phyloP scores from a whole-genome alignment of 2,888 invertebrate species.

The Ethmia dodecea region DNA sequence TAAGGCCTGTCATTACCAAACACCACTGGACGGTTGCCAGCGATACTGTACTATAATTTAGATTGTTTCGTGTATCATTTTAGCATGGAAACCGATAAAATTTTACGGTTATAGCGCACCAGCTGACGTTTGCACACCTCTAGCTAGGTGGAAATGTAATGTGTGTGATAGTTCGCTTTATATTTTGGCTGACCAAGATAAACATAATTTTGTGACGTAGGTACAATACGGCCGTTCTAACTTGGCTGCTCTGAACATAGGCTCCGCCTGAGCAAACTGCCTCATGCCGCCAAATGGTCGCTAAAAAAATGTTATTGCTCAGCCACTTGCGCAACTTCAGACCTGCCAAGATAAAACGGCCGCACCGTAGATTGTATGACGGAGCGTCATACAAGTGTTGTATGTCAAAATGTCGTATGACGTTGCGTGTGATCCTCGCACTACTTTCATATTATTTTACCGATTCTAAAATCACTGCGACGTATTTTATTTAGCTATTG shows the following conservation, averaged over 20 bases:
- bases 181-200: not conserved
- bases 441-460: too few species aligned
- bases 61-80: slow-evolving; percentile 76
- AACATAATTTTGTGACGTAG: not conserved
- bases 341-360: too few species aligned
- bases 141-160: not conserved
- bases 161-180: not conserved
- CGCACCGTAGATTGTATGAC: too few species aligned
- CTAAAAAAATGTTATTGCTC: too few species aligned
- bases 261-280: not conserved
- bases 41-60: slow-evolving; percentile 61
- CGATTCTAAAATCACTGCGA: too few species aligned
- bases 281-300: not conserved
- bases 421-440: too few species aligned
- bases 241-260: not conserved
- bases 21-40: slow-evolving; percentile 60
- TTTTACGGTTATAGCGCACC: slow-evolving; percentile 70
- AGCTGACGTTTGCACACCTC: slow-evolving; percentile 43
- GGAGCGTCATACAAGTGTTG: too few species aligned
- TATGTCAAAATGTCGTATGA: too few species aligned
- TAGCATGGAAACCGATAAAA: slow-evolving; percentile 71
- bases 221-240: not conserved
- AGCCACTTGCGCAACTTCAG: too few species aligned
- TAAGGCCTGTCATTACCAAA: slow-evolving; percentile 61
- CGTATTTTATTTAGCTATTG: too few species aligned